Percentiles rank a stretch among this genome's conserved stretches.
Evolutionary conservation across 1,140 invertebrate genomes (phyloP).

Genomic region (Lutraria rhynchaena): DNA sequence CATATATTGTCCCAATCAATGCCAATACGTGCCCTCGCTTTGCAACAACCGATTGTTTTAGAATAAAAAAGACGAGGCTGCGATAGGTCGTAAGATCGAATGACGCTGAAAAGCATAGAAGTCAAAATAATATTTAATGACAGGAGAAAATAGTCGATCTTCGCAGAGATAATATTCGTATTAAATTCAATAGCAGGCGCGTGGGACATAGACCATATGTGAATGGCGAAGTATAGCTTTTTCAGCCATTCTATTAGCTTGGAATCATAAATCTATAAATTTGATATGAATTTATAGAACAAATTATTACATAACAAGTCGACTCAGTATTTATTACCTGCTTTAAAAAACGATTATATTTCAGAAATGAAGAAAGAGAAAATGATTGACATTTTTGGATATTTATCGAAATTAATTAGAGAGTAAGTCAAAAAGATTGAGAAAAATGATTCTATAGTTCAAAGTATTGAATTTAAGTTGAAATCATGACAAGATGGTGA

Average conservation of each 20-base stretch:
- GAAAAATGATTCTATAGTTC: no score
- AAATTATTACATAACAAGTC: background rate
- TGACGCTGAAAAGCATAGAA: slow-evolving; percentile 32
- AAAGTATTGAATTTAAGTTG: no score
- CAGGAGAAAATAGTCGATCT: slow-evolving; percentile 13
- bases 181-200: slow-evolving; percentile 8
- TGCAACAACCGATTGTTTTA: slow-evolving; percentile 24
- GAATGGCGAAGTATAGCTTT: background rate
- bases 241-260: background rate
- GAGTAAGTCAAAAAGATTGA: no score
- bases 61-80: background rate
- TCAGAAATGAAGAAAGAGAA: no score
- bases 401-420: no score
- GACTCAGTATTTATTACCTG: background rate
- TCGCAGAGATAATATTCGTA: slow-evolving; percentile 14
- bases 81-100: slow-evolving; percentile 16
- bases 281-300: slow-evolving; percentile 23
- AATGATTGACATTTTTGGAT: no score
- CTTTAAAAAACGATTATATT: no score
- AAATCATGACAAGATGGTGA: no score
- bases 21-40: slow-evolving; percentile 23
- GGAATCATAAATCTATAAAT: slow-evolving; percentile 29
- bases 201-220: slow-evolving; percentile 20
- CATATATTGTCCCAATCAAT: slow-evolving; percentile 37
- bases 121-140: slow-evolving; percentile 36